phyloP scores from a whole-genome alignment of 1,140 invertebrate species.

The Lutraria rhynchaena region DNA sequence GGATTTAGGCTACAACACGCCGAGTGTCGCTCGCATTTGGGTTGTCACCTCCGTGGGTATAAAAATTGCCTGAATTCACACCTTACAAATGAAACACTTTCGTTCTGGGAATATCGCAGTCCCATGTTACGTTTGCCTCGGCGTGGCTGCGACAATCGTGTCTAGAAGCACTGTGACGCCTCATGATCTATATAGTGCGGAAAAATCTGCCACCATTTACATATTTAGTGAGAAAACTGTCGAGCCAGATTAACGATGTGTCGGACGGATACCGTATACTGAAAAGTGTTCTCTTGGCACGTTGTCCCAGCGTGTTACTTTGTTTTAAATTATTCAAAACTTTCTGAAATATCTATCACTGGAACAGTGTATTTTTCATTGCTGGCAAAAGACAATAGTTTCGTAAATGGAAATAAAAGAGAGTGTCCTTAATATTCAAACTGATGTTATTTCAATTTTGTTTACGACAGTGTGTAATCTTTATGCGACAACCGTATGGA shows the following conservation, averaged over 20 bases:
- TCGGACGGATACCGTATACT: neutral
- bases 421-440: too few species aligned
- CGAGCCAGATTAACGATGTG: conserved; percentile 17
- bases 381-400: conserved; percentile 23
- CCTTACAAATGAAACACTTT: conserved; percentile 54
- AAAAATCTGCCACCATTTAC: conserved; percentile 40
- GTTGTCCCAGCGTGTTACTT: conserved; percentile 24
- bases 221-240: conserved; percentile 13
- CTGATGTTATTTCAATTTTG: too few species aligned
- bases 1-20: conserved; percentile 33
- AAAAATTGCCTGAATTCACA: conserved; percentile 53
- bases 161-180: conserved; percentile 30
- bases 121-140: conserved; percentile 31
- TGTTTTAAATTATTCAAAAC: conserved; percentile 46
- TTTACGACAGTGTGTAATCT: too few species aligned
- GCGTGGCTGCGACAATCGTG: conserved; percentile 16
- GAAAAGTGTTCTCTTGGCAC: conserved; percentile 2
- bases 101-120: conserved; percentile 37
- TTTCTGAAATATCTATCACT: conserved; percentile 34
- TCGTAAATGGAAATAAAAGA: conserved; percentile 14
- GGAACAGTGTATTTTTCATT: neutral
- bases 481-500: too few species aligned
- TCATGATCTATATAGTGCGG: conserved; percentile 15
- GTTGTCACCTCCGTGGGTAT: conserved; percentile 48
- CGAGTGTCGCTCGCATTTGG: conserved; percentile 50